Evolutionary conservation across 1,140 invertebrate genomes (phyloP).

Genomic region (Ctenoplectra terminalis): DNA sequence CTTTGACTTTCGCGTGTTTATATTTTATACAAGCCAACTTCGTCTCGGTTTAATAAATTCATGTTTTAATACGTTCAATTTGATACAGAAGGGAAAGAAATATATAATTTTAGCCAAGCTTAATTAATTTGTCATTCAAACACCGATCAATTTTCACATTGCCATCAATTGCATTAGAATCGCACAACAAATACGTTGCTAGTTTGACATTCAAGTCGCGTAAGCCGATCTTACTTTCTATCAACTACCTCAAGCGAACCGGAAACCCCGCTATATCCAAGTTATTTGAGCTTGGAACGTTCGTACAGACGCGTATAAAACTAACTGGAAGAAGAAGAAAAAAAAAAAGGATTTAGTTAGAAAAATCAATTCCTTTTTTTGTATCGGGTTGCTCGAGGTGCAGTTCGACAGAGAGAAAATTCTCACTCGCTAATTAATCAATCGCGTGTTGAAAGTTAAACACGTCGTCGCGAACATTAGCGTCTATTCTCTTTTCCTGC

Average conservation of each 20-base stretch:
- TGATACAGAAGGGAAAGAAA: too few relatives aligned
- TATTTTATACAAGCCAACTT: too few relatives aligned
- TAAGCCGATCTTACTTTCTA: slow-evolving; percentile 68
- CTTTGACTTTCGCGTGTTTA: too few relatives aligned
- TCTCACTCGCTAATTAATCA: neutral
- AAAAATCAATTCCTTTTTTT: neutral
- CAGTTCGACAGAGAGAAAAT: neutral
- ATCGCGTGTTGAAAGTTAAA: slow-evolving; percentile 24
- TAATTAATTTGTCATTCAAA: neutral
- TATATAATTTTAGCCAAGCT: too few relatives aligned
- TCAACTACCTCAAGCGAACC: slow-evolving; percentile 41
- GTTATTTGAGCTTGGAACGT: slow-evolving; percentile 11
- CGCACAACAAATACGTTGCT: neutral
- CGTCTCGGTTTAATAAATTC: too few relatives aligned
- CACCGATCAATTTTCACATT: slow-evolving; percentile 3
- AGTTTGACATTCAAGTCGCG: slow-evolving; percentile 43
- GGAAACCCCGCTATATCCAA: slow-evolving; percentile 46
- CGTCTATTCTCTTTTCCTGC: slow-evolving; percentile 8
- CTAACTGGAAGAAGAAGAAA: neutral
- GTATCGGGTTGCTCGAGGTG: neutral
- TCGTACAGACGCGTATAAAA: neutral
- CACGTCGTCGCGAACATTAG: neutral
- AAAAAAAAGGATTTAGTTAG: neutral
- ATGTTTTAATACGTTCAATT: too few relatives aligned
- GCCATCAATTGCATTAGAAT: slow-evolving; percentile 7